Base-by-base conservation (phyloP, 2,113 vertebrate species). In the Collichthys lucidus region DNA sequence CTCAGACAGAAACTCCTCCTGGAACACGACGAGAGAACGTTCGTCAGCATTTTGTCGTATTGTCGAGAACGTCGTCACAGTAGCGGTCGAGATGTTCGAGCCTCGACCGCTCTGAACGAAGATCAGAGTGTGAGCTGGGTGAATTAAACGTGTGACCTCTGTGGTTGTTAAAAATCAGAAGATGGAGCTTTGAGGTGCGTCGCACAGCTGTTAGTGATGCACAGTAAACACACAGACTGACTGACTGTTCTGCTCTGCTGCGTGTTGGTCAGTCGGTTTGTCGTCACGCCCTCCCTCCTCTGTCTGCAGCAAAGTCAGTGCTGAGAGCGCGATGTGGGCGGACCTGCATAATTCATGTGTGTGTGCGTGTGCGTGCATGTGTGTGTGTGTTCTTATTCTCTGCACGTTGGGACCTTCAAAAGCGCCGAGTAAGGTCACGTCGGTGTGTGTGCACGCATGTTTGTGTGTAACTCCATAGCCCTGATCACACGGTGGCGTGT, bases 301-400 rank as follows among this genome's bases (percentile, higher is more conserved):
- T 40, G 15, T 80, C 62, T 69, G 31, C 71, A 74, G 75, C 86
- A 90, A 85, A 92, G 87, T 91, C 87, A 82, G 67, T 74, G 78
- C 78, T 75, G 64, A 64, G 78, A 73, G 74, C n/a, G 24, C 44
- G 64, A 61, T 53, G 84, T 88, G 84, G 84, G 83, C 55, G 40
- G 80, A 61, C 16, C 81, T 92, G 88, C 88, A 92, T 93, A 87
- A 90, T 90, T 90, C 77, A 74, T 47, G 81, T 62, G 56, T 79
- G 2, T 77, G 35, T 66, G 56, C 31, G 42, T 70, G 79, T 67
- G 68, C 35, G 19, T 57, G 64, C 14, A 9, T 4, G 24, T 1
- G 44, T 52, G 57, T 62, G 74, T 61, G 73, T 50, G 59, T 63
- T 71, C 74, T 68, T 83, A 91, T 92, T 91, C 89, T 42, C 42